Base-by-base conservation (phyloP, 2,113 vertebrate genomes). In the Microtus montanus region DNA sequence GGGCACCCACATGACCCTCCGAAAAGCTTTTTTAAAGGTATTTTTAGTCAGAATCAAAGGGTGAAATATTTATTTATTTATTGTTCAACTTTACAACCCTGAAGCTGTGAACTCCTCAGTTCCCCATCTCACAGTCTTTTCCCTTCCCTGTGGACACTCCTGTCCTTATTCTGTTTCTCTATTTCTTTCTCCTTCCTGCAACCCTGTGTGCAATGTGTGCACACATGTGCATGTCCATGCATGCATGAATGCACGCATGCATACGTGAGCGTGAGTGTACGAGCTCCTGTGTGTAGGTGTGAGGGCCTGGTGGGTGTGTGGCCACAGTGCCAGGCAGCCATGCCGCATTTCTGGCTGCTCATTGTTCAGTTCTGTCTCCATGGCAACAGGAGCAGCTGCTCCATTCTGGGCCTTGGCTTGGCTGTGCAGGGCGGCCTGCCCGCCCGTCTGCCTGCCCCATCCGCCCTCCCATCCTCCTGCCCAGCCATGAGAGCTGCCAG, bases 301-400 rank as follows among this genome's bases (percentile, higher is more conserved):
- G 61, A 68, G 63, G 73, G 17, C 79, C 52, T 52, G 44, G 95
- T 47, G 92, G 66, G 89, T 52, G 83, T 19, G 73, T 14, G 93
- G 7, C 92, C 41, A 20, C 79, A 1, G 96, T 96, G 94, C 97
- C 93, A 71, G 97, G 97, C 98, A 92, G 94, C 96, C 98, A 88
- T 95, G 97, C 98, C 93, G 97, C 98, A 96, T 98, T 98, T 98
- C 98, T 97, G 97, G 92, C 93, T 94, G 97, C 97, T 98, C 98
- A 99, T 99, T 99, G 99, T 99, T 99, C 98, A 0, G 97, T 44
- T 28, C 26, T 9, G 99, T 99, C 98, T 98, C 99, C 98, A 98
- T 99, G 98, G 99, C 96, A 99, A 99, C 99, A 87, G 98, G 98
- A 98, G 99, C 99, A 99, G 99, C 99, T 99, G 99, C 99, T 99